A percentile compares a stretch with the other conserved stretches of the same genome.
phyloP scores from a whole-genome alignment of 2,888 invertebrate species.

The Eilema sororculum region DNA sequence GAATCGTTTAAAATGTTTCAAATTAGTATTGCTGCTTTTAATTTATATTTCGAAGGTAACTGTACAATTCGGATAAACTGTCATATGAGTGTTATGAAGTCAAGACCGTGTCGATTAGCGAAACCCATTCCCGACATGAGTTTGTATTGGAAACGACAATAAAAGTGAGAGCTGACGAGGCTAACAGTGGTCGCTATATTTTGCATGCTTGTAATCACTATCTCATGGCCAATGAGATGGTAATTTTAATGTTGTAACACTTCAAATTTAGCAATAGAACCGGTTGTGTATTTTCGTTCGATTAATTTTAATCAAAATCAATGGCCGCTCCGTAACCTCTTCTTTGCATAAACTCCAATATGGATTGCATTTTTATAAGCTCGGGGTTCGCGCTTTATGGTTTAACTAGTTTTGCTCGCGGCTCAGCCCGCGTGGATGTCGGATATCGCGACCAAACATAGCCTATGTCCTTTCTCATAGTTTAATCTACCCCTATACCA shows the following conservation, averaged over 20 bases:
- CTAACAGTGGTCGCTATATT: constrained; percentile 53
- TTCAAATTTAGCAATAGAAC: constrained; percentile 61
- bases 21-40: background rate
- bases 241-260: constrained; percentile 66
- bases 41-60: background rate
- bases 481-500: too few relatives aligned
- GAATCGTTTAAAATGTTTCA: background rate
- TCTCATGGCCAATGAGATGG: constrained; percentile 73
- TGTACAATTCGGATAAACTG: constrained; percentile 29
- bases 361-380: background rate
- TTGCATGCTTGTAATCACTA: constrained; percentile 59
- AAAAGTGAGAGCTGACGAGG: constrained; percentile 74
- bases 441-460: too few relatives aligned
- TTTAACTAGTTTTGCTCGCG: too few relatives aligned
- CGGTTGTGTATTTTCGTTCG: constrained; percentile 57
- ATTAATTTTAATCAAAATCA: constrained; percentile 37
- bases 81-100: constrained; percentile 38
- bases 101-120: constrained; percentile 41
- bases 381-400: too few relatives aligned
- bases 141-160: constrained; percentile 43
- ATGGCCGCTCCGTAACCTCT: constrained; percentile 26
- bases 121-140: constrained; percentile 44
- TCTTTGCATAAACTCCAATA: background rate
- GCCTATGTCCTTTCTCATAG: too few relatives aligned
- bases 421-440: too few relatives aligned